A percentile compares a stretch with the other conserved stretches of the same genome.
Conservation (phyloP, 2,113 vertebrate species). For the Malurus cyaneus region DNA sequence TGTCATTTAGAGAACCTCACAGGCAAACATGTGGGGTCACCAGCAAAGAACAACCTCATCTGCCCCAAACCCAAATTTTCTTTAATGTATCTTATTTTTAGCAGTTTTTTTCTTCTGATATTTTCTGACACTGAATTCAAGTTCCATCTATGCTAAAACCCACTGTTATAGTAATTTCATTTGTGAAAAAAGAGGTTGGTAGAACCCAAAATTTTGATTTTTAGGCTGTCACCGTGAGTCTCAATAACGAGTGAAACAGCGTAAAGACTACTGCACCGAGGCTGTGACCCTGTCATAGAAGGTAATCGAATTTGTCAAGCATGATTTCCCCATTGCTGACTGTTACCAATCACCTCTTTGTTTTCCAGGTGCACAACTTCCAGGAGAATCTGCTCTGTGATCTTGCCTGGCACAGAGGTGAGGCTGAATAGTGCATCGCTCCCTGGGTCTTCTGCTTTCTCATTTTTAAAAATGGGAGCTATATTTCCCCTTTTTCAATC, state of each 20-base stretch:
- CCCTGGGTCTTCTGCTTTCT: not conserved
- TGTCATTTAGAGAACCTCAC: not conserved
- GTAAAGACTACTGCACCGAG: not conserved
- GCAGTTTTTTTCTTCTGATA: not conserved
- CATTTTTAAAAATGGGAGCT: not conserved
- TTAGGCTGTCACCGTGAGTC: not conserved
- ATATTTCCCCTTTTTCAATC: not conserved
- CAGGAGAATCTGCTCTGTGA: not conserved
- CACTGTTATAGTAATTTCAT: accelerated
- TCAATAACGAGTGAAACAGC: not conserved
- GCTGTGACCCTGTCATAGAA: accelerated
- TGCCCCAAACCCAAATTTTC: not conserved
- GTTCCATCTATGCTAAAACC: not conserved
- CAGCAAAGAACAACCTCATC: not conserved
- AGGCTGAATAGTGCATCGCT: not conserved
- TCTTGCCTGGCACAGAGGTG: not conserved
- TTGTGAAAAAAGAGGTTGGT: not conserved
- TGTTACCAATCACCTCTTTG: not conserved
- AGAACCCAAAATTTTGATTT: not conserved
- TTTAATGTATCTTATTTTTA: not conserved
- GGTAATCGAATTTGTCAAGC: not conserved
- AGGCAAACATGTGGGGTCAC: accelerated
- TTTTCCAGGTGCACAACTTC: not conserved
- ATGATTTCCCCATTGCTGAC: not conserved
- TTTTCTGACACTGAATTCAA: not conserved